Percentiles rank a stretch among this genome's conserved stretches.
Evolutionary conservation across 2,797 vertebrate genomes (phyloP).

Genomic region (Leuciscus waleckii): DNA sequence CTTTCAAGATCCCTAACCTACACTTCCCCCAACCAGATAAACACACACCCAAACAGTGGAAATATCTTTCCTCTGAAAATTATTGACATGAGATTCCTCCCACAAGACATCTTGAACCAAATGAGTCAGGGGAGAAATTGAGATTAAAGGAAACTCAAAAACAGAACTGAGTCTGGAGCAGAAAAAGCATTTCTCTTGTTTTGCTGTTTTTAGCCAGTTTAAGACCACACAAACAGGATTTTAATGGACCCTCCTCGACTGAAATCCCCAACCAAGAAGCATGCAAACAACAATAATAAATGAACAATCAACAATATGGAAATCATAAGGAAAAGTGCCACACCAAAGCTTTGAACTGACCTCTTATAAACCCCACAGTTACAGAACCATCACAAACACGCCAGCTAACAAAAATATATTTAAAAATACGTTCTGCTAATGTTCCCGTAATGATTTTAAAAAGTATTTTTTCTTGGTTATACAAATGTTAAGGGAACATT

Average conservation of each 20-base stretch:
- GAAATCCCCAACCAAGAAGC: background rate
- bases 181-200: background rate
- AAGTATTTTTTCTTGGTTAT: too few relatives aligned
- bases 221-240: slow-evolving; percentile 2
- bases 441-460: too few relatives aligned
- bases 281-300: background rate
- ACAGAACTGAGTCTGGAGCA: background rate
- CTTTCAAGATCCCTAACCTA: slow-evolving; percentile 5
- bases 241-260: slow-evolving; percentile 2
- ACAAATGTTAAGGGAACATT: too few relatives aligned
- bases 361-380: background rate
- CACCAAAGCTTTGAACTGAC: background rate
- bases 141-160: slow-evolving; percentile 40
- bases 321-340: background rate
- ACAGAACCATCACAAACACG: background rate
- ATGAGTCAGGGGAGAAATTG: slow-evolving; percentile 45
- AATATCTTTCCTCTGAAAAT: slow-evolving; percentile 64
- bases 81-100: slow-evolving; percentile 55
- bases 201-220: slow-evolving; percentile 33
- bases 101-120: slow-evolving; percentile 43
- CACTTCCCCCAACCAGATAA: slow-evolving; percentile 26
- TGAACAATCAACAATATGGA: background rate
- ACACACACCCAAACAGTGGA: slow-evolving; percentile 47
- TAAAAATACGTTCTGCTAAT: too few relatives aligned
- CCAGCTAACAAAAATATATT: too few relatives aligned